Conservation (phyloP, 2,888 invertebrate species). For the Barypeithes pellucidus region DNA sequence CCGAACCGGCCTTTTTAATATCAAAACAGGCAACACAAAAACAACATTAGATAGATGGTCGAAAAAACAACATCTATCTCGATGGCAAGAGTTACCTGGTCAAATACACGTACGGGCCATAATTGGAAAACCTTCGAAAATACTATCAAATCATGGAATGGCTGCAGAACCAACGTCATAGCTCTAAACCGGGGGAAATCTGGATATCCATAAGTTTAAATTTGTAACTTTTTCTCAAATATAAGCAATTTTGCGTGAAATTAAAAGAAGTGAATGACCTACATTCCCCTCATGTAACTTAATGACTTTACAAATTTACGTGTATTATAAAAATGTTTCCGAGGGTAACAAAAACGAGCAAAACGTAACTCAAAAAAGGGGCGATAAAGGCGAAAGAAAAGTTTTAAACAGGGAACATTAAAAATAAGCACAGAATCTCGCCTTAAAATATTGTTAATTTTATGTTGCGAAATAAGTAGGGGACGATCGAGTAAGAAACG, state of each 20-base stretch:
- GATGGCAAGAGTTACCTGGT: too few species aligned
- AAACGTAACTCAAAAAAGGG: constrained; percentile 15
- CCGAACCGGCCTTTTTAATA: too few species aligned
- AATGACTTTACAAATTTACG: constrained; percentile 15
- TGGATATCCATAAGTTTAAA: too few species aligned
- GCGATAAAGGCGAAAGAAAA: constrained; percentile 22
- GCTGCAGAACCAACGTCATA: too few species aligned
- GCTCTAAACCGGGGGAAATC: too few species aligned
- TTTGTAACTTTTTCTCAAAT: too few species aligned
- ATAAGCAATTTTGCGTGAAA: not conserved
- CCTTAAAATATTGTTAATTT: constrained; percentile 24
- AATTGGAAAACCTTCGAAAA: too few species aligned
- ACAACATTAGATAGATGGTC: too few species aligned
- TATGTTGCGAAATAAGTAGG: constrained; percentile 8
- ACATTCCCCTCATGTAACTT: constrained; percentile 11
- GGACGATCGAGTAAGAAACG: not conserved
- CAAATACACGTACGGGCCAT: too few species aligned
- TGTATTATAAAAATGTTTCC: constrained; percentile 21
- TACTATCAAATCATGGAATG: not conserved
- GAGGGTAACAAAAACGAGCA: constrained; percentile 16
- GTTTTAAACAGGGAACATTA: constrained; percentile 12
- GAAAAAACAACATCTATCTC: too few species aligned
- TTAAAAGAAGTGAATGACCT: not conserved
- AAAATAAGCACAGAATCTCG: constrained; percentile 22
- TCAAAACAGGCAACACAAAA: too few species aligned